phyloP scores from a whole-genome alignment of 2,113 vertebrate species.

The Platanista minor region DNA sequence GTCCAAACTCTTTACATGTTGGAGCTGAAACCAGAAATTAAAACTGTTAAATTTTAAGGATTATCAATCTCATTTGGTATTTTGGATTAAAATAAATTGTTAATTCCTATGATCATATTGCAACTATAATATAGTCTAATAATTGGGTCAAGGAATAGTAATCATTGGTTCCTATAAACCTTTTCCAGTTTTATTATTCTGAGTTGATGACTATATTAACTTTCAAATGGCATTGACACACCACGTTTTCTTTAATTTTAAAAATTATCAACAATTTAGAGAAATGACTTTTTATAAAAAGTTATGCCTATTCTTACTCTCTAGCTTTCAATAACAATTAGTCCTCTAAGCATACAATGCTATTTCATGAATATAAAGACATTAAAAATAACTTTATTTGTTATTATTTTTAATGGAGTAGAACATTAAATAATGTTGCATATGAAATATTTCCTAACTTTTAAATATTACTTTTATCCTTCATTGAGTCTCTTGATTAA shows the following conservation, averaged over 20 bases:
- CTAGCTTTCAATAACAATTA: not conserved
- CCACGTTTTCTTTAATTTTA: not conserved
- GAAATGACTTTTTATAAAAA: not conserved
- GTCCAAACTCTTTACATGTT: not conserved
- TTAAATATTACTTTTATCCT: not conserved
- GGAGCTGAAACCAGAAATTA: not conserved
- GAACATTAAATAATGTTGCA: constrained; percentile 10
- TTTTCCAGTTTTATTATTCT: not conserved
- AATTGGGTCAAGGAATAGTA: not conserved
- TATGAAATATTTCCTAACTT: constrained; percentile 9
- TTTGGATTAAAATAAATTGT: not conserved
- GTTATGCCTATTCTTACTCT: not conserved
- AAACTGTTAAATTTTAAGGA: not conserved
- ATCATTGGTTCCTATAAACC: not conserved
- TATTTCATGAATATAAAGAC: not conserved
- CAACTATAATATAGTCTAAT: not conserved
- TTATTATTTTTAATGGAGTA: constrained; percentile 2
- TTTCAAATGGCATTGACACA: not conserved
- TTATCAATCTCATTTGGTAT: not conserved
- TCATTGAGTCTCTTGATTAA: constrained; percentile 12
- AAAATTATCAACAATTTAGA: not conserved
- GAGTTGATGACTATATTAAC: not conserved
- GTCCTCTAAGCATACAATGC: not conserved
- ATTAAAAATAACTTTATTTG: not conserved
- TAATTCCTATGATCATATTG: not conserved